Evolutionary conservation across 2,113 vertebrate genomes (phyloP).

Genomic region (Ceyx cyanopectus): DNA sequence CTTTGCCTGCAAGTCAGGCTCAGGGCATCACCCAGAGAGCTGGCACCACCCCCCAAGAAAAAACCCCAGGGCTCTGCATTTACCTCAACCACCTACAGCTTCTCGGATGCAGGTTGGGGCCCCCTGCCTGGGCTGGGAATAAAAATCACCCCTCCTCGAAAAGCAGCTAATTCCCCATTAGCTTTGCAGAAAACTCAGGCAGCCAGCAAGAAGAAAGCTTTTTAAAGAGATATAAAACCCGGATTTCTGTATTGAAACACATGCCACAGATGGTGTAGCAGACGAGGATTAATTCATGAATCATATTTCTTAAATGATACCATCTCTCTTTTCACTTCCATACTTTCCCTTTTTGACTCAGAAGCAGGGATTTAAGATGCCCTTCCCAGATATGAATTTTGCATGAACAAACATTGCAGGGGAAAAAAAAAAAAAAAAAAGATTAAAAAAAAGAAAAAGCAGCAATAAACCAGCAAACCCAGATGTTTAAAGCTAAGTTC

Average conservation of each 20-base stretch:
- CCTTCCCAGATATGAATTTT: constrained; percentile 65
- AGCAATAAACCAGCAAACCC: constrained; percentile 30
- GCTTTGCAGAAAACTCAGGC: constrained; percentile 1
- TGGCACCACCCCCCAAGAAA: not conserved
- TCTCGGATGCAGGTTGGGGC: not conserved
- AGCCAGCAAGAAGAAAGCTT: constrained; percentile 37
- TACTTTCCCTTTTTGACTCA: constrained; percentile 64
- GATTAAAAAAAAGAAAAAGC: not conserved
- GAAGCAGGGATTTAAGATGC: constrained; percentile 59
- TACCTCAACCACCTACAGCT: not conserved
- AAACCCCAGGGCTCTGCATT: not conserved
- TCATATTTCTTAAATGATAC: constrained; percentile 67
- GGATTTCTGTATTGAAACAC: constrained; percentile 64
- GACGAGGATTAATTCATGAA: constrained; percentile 74
- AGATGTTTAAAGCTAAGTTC: constrained; percentile 18
- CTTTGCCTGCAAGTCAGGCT: not conserved
- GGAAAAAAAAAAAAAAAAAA: not conserved
- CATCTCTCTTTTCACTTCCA: constrained; percentile 67
- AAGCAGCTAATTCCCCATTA: not conserved
- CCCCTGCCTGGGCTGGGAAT: not conserved
- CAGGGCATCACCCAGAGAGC: not conserved
- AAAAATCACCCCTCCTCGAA: not conserved
- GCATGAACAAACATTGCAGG: constrained; percentile 48
- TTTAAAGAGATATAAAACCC: constrained; percentile 51
- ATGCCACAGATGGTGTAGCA: constrained; percentile 70